Percentiles rank a stretch among this genome's conserved stretches.
These are phyloP conservation scores for Aleiodes alternator DNA, from an alignment of 2,888 invertebrate species.

Conservation along the genomic window DNA sequence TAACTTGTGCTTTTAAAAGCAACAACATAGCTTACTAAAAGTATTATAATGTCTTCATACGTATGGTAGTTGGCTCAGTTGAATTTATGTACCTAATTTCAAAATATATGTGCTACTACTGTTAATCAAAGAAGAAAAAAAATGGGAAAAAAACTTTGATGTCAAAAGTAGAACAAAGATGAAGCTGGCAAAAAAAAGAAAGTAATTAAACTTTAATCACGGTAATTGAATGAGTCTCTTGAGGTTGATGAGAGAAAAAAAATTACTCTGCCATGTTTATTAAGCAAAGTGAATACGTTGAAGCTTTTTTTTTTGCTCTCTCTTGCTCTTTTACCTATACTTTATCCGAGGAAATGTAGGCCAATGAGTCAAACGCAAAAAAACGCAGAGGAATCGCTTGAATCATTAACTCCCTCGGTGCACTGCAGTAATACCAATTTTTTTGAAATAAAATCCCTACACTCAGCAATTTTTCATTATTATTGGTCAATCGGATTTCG, in stretches of 20 bases:
- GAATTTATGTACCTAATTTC: slow-evolving; percentile 13
- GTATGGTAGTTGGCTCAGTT: not conserved
- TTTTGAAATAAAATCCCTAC: no score
- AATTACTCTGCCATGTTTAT: slow-evolving; percentile 42
- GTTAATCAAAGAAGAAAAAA: not conserved
- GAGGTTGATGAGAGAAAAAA: slow-evolving; percentile 43
- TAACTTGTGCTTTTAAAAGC: slow-evolving; percentile 59
- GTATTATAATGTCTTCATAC: slow-evolving; percentile 11
- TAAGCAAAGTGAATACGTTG: not conserved
- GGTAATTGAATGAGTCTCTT: slow-evolving; percentile 42
- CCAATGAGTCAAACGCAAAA: slow-evolving; percentile 11
- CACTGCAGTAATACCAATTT: no score
- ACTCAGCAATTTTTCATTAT: no score
- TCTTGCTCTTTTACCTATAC: not conserved
- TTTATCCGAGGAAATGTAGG: not conserved
- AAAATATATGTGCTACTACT: not conserved
- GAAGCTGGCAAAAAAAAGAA: slow-evolving; percentile 19
- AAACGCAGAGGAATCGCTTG: not conserved
- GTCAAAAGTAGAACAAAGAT: slow-evolving; percentile 19
- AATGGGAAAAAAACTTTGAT: not conserved
- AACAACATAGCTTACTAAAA: not conserved
- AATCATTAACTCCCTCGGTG: not conserved
- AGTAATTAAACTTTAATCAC: slow-evolving; percentile 36
- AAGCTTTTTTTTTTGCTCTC: not conserved
- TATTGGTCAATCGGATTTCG: no score